Percentiles rank a stretch among this genome's conserved stretches.
These are phyloP conservation scores for Coptotermes formosanus DNA, from an alignment of 1,140 invertebrate species.

Conservation along the genomic window DNA sequence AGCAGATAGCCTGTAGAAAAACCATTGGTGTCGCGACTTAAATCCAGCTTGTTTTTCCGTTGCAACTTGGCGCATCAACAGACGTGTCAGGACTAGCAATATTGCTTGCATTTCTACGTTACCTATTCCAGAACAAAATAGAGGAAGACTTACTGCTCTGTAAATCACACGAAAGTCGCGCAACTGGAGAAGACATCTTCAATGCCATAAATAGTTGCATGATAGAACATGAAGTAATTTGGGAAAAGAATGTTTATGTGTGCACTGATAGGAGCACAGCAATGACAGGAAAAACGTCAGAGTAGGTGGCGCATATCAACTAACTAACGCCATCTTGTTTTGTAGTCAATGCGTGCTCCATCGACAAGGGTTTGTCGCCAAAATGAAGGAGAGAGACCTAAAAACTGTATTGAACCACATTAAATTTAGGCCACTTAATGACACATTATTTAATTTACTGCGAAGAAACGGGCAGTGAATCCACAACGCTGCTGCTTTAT, in stretches of 20 bases:
- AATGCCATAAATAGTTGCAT: conserved; percentile 5
- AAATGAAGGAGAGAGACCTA: too few relatives aligned
- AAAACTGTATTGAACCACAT: too few relatives aligned
- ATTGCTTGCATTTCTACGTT: background rate
- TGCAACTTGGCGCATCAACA: too few relatives aligned
- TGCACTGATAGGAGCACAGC: background rate
- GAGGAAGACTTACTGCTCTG: conserved; percentile 22
- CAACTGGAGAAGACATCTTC: background rate
- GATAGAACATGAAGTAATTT: background rate
- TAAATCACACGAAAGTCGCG: background rate
- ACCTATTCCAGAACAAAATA: background rate
- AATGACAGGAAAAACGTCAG: background rate
- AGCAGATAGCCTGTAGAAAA: too few relatives aligned
- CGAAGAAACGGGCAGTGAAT: too few relatives aligned
- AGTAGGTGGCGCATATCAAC: background rate
- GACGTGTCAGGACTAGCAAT: conserved; percentile 21
- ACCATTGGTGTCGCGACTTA: too few relatives aligned
- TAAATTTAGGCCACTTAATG: too few relatives aligned
- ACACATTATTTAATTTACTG: too few relatives aligned
- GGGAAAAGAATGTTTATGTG: conserved; percentile 5
- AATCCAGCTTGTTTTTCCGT: too few relatives aligned
- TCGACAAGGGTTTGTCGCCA: too few relatives aligned
- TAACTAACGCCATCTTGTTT: background rate
- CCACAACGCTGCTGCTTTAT: too few relatives aligned
- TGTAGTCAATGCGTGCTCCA: too few relatives aligned